Evolutionary conservation across 2,113 vertebrate species (phyloP), one percentile per base, ranked within the genome.

Genomic region (Austrofundulus limnaeus): DNA sequence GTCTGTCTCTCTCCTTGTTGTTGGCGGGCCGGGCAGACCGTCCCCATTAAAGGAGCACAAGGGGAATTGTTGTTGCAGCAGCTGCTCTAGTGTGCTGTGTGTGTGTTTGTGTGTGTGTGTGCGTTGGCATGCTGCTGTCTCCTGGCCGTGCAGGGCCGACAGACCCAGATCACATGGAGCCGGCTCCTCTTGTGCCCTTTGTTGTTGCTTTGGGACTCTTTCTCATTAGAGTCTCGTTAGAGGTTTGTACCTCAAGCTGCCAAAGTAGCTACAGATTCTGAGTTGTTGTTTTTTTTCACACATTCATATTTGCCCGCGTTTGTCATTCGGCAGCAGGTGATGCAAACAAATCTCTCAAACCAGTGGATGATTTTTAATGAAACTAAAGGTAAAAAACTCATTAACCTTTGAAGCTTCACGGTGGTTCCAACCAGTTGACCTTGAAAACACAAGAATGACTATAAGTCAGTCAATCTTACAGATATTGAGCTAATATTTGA

Each of bases 121-220:
- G 60, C 63, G 62, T 61, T 70, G 61, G 64, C 55, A 60, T 58
- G 57, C 62, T 57, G 45, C 60, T 72, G 78, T 86, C 80, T 82
- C 84, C 83, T 81, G 82, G 82, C 66, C 61, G 81, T 75, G 82
- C 75, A 75, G 85, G 72, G 82, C 78, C 76, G 83, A 85, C 82
- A 34, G 75, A 83, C 88, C 81, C 75, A 73, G 78, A 80, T 88
- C 88, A 81, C 80, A 89, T 86, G 90, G 90, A 88, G 85, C 85
- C 77, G 77, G 85, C 87, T 87, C 88, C 89, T 86, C 89, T 91
- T 88, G 85, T 91, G 90, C 91, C 89, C 90, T 92, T 92, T 92
- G 91, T 92, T 90, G 88, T 92, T 75, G 68, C 87, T 88, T 80
- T 82, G 84, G 85, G 80, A 87, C 80, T 77, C 77, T 85, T 83